These are phyloP conservation scores for Onchidella celtica DNA, from an alignment of 2,888 invertebrate species.

Conservation along the genomic window DNA sequence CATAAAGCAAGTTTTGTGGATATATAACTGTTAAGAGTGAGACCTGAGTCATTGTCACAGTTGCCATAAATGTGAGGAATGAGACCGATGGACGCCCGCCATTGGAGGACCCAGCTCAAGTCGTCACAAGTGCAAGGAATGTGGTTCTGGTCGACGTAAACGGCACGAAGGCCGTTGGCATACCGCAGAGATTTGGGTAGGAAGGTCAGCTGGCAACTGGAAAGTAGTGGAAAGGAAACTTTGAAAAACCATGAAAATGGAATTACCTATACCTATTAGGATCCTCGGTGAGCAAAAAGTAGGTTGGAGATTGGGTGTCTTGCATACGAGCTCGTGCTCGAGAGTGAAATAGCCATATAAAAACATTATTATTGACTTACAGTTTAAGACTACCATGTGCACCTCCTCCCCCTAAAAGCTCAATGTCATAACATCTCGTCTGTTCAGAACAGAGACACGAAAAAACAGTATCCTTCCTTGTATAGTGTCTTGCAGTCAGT, in stretches of 20 bases:
- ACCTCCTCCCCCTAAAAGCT: too few relatives aligned
- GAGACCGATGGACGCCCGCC: slow-evolving; percentile 35
- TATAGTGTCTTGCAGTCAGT: too few relatives aligned
- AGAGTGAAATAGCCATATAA: too few relatives aligned
- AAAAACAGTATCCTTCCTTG: too few relatives aligned
- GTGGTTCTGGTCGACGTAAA: slow-evolving; percentile 33
- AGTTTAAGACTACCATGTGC: too few relatives aligned
- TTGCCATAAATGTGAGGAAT: slow-evolving; percentile 39
- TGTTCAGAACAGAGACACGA: too few relatives aligned
- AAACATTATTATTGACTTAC: too few relatives aligned
- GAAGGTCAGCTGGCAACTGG: slow-evolving; percentile 28
- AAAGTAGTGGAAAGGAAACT: neutral
- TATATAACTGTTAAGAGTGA: slow-evolving; percentile 9
- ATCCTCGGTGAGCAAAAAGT: too few relatives aligned
- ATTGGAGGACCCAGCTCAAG: slow-evolving; percentile 44
- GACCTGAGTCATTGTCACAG: slow-evolving; percentile 15
- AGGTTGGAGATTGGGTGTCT: too few relatives aligned
- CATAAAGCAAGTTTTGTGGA: neutral
- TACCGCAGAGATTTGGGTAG: slow-evolving; percentile 35
- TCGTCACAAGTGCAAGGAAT: slow-evolving; percentile 42
- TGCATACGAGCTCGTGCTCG: too few relatives aligned
- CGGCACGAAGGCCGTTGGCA: slow-evolving; percentile 39
- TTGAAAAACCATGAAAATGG: neutral
- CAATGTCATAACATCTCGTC: too few relatives aligned
- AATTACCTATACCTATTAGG: too few relatives aligned